phyloP scores from a whole-genome alignment of 2,888 invertebrate genomes.

The Phragmatobia fuliginosa region DNA sequence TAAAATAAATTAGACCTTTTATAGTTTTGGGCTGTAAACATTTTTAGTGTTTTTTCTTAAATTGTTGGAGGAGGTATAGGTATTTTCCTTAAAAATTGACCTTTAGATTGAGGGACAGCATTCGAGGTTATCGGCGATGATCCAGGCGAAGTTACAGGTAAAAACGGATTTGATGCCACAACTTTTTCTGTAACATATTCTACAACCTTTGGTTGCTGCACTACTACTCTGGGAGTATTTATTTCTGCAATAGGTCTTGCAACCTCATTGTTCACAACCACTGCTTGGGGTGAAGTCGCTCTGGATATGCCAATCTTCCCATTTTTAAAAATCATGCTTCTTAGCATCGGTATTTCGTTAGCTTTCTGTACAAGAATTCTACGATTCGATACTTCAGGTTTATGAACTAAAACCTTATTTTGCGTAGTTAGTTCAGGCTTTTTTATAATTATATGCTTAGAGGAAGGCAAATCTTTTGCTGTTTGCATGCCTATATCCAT shows the following conservation, averaged over 20 bases:
- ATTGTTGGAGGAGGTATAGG: constrained; percentile 66
- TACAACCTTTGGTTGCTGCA: not conserved
- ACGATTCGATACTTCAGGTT: constrained; percentile 10
- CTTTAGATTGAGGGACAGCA: constrained; percentile 53
- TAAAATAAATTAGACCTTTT: constrained; percentile 15
- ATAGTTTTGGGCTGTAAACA: not conserved
- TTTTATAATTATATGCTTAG: constrained; percentile 8
- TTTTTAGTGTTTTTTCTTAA: not conserved
- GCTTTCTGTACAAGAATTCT: constrained; percentile 20
- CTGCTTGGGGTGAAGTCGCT: not conserved
- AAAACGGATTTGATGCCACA: constrained; percentile 49
- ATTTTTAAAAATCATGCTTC: constrained; percentile 5
- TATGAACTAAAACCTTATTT: constrained; percentile 22
- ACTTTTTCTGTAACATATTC: constrained; percentile 1
- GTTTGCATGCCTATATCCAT: not conserved
- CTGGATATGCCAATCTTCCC: not conserved
- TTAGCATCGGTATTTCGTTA: constrained; percentile 20
- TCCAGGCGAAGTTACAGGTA: constrained; percentile 62
- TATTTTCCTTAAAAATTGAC: constrained; percentile 68
- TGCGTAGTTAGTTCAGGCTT: constrained; percentile 14
- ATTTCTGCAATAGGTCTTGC: constrained; percentile 3
- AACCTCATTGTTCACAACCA: constrained; percentile 8
- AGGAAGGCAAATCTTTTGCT: not conserved
- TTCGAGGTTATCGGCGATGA: constrained; percentile 31
- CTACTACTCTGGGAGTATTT: not conserved